These are phyloP conservation scores for Atlantisia rogersi DNA, from an alignment of 2,113 vertebrate genomes.

Conservation along the genomic window DNA sequence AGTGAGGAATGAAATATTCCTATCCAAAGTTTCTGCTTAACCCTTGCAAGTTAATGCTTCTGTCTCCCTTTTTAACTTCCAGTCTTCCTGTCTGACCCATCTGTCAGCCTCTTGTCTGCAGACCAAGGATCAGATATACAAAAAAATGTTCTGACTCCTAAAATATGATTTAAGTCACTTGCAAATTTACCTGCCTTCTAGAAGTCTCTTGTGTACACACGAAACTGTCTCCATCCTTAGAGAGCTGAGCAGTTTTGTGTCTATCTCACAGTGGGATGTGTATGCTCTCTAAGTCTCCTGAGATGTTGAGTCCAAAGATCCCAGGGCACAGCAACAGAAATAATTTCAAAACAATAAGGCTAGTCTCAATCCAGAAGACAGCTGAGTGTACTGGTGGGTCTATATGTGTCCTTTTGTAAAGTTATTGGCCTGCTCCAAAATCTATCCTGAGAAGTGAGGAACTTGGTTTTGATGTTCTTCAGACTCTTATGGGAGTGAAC, in stretches of 20 bases:
- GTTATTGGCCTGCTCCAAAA: neutral
- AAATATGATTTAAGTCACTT: neutral
- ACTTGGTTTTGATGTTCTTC: neutral
- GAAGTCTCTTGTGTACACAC: neutral
- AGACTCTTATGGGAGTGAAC: neutral
- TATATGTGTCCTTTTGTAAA: neutral
- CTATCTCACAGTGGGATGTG: accelerated
- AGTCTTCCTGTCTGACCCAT: neutral
- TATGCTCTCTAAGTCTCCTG: neutral
- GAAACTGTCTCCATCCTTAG: neutral
- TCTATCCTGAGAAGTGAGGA: neutral
- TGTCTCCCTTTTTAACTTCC: neutral
- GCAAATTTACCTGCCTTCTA: neutral
- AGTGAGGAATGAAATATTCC: neutral
- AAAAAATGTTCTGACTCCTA: neutral
- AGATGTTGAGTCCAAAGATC: neutral
- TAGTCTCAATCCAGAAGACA: neutral
- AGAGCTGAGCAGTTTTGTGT: neutral
- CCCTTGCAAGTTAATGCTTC: neutral
- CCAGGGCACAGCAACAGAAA: neutral
- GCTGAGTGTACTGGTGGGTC: neutral
- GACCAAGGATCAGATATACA: neutral
- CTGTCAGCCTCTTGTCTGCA: neutral
- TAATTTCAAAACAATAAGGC: neutral
- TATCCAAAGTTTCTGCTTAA: neutral